A percentile compares a stretch with the other conserved stretches of the same genome.
Evolutionary conservation across 1,140 invertebrate genomes (phyloP).

Genomic region (Pomacea maculata): DNA sequence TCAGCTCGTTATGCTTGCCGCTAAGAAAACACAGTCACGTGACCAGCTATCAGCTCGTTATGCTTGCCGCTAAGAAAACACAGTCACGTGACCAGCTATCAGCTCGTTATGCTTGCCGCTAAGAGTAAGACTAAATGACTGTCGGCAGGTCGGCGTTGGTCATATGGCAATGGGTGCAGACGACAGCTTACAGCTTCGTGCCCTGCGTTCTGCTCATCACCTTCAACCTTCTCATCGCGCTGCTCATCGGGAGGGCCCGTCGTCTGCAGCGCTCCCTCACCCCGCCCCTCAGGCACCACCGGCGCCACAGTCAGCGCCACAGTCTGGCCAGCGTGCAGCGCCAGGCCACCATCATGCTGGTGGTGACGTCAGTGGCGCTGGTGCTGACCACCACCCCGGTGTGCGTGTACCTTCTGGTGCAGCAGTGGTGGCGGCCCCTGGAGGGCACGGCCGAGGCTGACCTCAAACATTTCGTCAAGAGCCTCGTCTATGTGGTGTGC

Average conservation of each 20-base stretch:
- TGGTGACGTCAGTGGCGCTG: conserved; percentile 23
- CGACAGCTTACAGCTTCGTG: conserved; percentile 21
- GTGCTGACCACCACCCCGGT: conserved; percentile 23
- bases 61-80: neutral
- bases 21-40: conserved; percentile 1
- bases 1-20: neutral
- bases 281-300: neutral
- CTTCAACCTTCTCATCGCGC: conserved; percentile 29
- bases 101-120: conserved; percentile 16
- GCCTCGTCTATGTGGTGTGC: conserved; percentile 30
- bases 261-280: conserved; percentile 9
- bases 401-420: conserved; percentile 11
- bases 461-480: neutral
- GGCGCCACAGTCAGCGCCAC: neutral
- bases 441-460: conserved; percentile 1
- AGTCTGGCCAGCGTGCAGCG: conserved; percentile 9
- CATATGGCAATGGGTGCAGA: conserved; percentile 22
- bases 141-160: neutral
- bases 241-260: conserved; percentile 7
- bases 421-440: neutral
- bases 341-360: conserved; percentile 25
- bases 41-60: neutral
- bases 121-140: neutral
- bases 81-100: neutral
- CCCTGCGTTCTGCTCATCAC: conserved; percentile 24